These are phyloP conservation scores for Scomberomorus guttatus DNA, from an alignment of 2,797 vertebrate genomes.

Conservation along the genomic window DNA sequence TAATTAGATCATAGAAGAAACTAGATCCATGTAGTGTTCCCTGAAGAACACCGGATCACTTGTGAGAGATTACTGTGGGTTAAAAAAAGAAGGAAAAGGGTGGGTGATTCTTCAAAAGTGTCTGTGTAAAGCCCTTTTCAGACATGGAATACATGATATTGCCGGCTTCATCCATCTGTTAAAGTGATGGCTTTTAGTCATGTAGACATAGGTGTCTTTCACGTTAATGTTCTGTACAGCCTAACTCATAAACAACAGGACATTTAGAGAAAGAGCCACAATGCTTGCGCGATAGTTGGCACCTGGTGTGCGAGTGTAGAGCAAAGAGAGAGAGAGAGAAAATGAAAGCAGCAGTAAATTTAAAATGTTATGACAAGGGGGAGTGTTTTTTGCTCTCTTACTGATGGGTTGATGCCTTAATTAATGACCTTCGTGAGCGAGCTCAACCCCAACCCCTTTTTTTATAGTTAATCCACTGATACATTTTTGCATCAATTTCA, in stretches of 20 bases:
- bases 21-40: conserved; percentile 45
- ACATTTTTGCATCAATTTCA: too few species aligned
- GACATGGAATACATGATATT: not conserved
- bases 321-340: not conserved
- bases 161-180: not conserved
- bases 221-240: not conserved
- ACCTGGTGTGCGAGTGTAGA: too few species aligned
- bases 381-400: too few species aligned
- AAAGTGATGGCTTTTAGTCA: not conserved
- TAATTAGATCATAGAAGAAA: conserved; percentile 70
- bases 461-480: too few species aligned
- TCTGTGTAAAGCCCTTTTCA: not conserved
- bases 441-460: too few species aligned
- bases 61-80: not conserved
- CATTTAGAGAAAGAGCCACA: not conserved
- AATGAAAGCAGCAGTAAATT: not conserved
- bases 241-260: too few species aligned
- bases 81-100: not conserved
- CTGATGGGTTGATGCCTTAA: too few species aligned
- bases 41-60: conserved; percentile 46
- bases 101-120: not conserved
- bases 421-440: too few species aligned
- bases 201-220: not conserved
- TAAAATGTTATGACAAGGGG: too few species aligned
- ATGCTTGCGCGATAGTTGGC: too few species aligned